These are phyloP conservation scores for Dugesia japonica DNA, from an alignment of 2,888 invertebrate species.

Conservation along the genomic window DNA sequence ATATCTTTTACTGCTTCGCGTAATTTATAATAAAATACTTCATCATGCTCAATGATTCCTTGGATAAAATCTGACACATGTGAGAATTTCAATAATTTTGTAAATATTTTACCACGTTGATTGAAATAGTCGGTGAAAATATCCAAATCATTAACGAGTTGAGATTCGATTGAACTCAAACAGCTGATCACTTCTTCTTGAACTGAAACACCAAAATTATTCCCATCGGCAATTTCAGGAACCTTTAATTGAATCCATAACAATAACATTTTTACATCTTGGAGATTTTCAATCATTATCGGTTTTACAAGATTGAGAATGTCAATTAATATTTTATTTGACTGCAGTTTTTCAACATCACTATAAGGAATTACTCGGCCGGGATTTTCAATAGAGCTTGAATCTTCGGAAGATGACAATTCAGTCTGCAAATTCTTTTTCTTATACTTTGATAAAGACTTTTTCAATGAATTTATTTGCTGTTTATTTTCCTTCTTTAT, in stretches of 20 bases:
- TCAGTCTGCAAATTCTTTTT: not conserved
- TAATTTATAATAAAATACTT: not conserved
- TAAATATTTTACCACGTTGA: not conserved
- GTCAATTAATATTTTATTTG: not conserved
- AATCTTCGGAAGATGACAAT: not conserved
- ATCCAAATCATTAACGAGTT: not conserved
- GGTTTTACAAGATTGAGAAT: not conserved
- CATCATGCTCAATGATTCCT: not conserved
- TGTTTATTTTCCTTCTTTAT: not conserved
- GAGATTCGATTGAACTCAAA: not conserved
- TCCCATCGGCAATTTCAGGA: not conserved
- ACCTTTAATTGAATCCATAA: not conserved
- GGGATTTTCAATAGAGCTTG: not conserved
- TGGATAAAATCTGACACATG: not conserved
- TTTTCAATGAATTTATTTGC: not conserved
- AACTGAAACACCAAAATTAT: not conserved
- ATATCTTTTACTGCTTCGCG: not conserved
- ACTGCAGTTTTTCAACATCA: not conserved
- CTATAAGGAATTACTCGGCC: not conserved
- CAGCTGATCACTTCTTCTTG: conserved; percentile 2
- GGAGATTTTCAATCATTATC: not conserved
- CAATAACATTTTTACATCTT: not conserved
- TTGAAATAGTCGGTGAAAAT: not conserved
- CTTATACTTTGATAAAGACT: not conserved
- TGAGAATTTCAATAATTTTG: not conserved